Evolutionary conservation across 1,140 invertebrate species (phyloP).

Genomic region (Polypedilum pembai): DNA sequence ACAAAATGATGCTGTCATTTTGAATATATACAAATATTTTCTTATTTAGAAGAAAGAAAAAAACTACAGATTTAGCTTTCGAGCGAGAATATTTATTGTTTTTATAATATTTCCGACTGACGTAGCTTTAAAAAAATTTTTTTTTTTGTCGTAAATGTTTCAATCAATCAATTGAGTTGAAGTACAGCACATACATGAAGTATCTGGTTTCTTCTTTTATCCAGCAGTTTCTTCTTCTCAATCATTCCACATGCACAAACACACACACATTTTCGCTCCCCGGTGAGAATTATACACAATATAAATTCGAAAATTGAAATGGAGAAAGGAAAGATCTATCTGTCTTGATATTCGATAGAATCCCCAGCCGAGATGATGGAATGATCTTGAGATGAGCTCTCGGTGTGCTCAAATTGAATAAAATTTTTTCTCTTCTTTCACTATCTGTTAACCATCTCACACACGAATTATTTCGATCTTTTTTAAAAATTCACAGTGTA

Average conservation of each 20-base stretch:
- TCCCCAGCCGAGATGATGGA: slow-evolving; percentile 21
- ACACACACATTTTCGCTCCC: not conserved
- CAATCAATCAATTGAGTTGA: slow-evolving; percentile 20
- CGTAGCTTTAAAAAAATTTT: not conserved
- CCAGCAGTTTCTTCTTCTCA: not conserved
- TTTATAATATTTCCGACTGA: slow-evolving; percentile 20
- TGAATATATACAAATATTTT: no score
- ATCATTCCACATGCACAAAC: not conserved
- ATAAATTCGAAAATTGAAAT: not conserved
- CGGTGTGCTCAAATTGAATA: slow-evolving; percentile 19
- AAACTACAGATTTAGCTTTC: not conserved
- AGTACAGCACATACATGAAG: not conserved
- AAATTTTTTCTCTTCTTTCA: not conserved
- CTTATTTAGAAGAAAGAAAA: not conserved
- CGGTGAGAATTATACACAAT: not conserved
- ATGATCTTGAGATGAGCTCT: slow-evolving; percentile 22
- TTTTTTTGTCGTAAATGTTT: slow-evolving; percentile 26
- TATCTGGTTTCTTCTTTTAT: not conserved
- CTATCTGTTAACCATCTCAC: not conserved
- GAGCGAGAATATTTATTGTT: not conserved
- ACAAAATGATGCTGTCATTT: slow-evolving; percentile 25
- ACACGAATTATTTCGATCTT: not conserved
- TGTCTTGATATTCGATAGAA: not conserved
- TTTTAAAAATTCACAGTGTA: not conserved
- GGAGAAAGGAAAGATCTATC: not conserved